phyloP scores from a whole-genome alignment of 2,797 vertebrate species.

The Sebastes jordani region DNA sequence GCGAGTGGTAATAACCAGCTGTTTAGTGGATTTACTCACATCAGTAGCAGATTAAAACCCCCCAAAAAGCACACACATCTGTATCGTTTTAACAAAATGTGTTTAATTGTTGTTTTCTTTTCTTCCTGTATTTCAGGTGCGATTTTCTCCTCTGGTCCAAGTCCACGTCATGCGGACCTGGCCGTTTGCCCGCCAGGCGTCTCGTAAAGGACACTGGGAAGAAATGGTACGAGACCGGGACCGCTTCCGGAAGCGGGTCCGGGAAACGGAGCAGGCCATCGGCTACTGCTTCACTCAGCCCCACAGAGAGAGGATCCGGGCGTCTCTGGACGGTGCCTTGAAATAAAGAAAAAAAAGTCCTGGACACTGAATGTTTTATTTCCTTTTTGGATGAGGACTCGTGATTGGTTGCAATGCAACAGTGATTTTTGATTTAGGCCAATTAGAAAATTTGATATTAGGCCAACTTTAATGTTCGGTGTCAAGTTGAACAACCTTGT shows the following conservation, averaged over 20 bases:
- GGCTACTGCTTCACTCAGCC: slow-evolving; percentile 69
- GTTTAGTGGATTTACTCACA: background rate
- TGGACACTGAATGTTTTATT: slow-evolving; percentile 47
- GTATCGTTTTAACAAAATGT: background rate
- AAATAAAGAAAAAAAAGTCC: slow-evolving; percentile 3
- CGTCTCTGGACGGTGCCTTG: slow-evolving; percentile 47
- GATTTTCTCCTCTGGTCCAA: slow-evolving; percentile 79
- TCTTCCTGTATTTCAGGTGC: slow-evolving; percentile 67
- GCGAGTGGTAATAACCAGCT: background rate
- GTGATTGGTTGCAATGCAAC: slow-evolving; percentile 78
- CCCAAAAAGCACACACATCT: background rate
- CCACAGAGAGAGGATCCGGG: slow-evolving; percentile 74
- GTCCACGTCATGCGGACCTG: slow-evolving; percentile 83
- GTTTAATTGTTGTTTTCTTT: accelerated
- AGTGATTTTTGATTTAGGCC: slow-evolving; percentile 64
- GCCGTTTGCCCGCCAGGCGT: slow-evolving; percentile 79
- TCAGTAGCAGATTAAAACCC: background rate
- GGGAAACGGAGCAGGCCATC: slow-evolving; percentile 71
- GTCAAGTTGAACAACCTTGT: slow-evolving; percentile 71
- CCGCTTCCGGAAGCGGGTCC: slow-evolving; percentile 79
- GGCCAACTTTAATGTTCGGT: slow-evolving; percentile 59
- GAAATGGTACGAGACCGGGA: slow-evolving; percentile 81
- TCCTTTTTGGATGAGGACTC: slow-evolving; percentile 58
- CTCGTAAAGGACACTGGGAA: slow-evolving; percentile 84
- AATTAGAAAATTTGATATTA: slow-evolving; percentile 52